A percentile compares a stretch with the other conserved stretches of the same genome.
Evolutionary conservation across 2,797 vertebrate species (phyloP).

Genomic region (Ispidina picta): DNA sequence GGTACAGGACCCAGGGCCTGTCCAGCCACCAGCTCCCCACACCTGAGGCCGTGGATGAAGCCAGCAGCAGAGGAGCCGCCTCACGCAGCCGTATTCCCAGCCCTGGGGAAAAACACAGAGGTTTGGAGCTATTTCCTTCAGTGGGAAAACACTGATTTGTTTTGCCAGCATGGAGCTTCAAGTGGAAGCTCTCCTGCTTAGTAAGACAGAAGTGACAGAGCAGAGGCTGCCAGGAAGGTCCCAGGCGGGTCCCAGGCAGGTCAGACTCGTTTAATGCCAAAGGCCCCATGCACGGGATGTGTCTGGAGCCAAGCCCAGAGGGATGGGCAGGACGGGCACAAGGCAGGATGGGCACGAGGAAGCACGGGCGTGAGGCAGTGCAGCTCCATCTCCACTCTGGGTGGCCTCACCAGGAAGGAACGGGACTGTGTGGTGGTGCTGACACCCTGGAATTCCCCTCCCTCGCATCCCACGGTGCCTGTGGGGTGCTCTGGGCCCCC

Average conservation of each 20-base stretch:
- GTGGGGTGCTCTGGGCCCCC: neutral
- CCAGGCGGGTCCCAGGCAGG: neutral
- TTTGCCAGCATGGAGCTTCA: neutral
- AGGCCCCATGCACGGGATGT: fast-evolving
- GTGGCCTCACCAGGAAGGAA: neutral
- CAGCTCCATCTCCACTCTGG: neutral
- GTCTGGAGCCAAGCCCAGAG: fast-evolving
- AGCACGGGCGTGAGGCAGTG: neutral
- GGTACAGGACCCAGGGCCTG: neutral
- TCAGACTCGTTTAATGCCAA: fast-evolving
- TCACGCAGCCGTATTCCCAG: neutral
- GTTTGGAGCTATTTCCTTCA: neutral
- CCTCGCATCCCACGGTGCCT: fast-evolving
- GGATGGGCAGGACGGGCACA: neutral
- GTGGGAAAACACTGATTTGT: conserved; percentile 5
- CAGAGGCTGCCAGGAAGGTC: neutral
- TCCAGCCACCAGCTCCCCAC: neutral
- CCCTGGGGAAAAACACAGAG: neutral
- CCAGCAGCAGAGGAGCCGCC: fast-evolving
- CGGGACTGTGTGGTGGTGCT: fast-evolving
- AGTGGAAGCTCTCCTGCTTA: neutral
- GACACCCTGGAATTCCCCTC: neutral
- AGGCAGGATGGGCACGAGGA: too few relatives aligned
- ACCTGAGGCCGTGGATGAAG: neutral
- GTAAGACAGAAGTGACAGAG: neutral